These are phyloP conservation scores for Heterohyrax brucei DNA, from an alignment of 2,797 vertebrate genomes.

Conservation along the genomic window DNA sequence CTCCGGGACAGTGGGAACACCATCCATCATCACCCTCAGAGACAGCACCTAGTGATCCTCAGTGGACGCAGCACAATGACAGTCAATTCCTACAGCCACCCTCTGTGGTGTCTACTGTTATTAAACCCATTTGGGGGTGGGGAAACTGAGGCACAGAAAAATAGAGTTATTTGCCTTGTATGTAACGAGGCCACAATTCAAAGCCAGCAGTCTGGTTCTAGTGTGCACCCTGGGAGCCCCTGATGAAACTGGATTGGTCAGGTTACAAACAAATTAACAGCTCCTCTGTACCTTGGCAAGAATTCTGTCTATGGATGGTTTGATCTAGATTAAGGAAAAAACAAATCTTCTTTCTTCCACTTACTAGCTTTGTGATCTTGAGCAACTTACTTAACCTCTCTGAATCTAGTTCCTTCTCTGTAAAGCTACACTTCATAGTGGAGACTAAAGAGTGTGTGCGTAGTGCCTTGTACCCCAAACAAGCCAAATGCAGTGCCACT, in stretches of 20 bases:
- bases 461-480: too few relatives aligned
- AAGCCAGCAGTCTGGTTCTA: neutral
- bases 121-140: neutral
- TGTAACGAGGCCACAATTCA: neutral
- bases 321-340: neutral
- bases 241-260: neutral
- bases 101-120: neutral
- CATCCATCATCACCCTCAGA: neutral
- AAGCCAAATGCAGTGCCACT: too few relatives aligned
- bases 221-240: neutral
- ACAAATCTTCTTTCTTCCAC: neutral
- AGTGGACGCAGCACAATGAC: neutral
- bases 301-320: neutral
- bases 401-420: neutral
- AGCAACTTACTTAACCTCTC: constrained; percentile 10
- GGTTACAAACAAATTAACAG: neutral
- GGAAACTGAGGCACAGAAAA: neutral
- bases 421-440: neutral
- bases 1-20: neutral
- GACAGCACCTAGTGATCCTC: neutral
- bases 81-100: neutral
- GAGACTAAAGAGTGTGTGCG: neutral
- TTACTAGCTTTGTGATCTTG: neutral
- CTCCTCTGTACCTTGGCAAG: neutral
- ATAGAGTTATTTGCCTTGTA: neutral